Percentiles rank a stretch among this genome's conserved stretches.
phyloP scores from a whole-genome alignment of 2,797 vertebrate genomes.

The Sebastes nivosus region DNA sequence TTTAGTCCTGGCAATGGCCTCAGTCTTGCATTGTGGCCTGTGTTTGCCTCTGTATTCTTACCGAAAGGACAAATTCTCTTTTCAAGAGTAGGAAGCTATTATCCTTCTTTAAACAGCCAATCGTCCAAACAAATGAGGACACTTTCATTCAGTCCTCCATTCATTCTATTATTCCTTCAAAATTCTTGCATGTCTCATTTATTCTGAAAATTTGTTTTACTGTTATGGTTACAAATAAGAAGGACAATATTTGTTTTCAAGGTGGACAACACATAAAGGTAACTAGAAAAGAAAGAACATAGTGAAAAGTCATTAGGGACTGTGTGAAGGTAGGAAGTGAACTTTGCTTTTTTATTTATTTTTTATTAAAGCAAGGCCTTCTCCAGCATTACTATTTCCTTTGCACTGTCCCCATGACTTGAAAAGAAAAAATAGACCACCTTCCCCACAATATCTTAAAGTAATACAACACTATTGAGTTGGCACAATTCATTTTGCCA shows the following conservation, averaged over 20 bases:
- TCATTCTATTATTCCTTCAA: not conserved
- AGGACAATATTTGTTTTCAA: not conserved
- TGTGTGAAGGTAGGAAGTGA: not conserved
- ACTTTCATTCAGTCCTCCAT: not conserved
- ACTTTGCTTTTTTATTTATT: not conserved
- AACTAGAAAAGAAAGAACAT: not conserved
- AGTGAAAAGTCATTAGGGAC: too few species aligned
- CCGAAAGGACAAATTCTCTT: not conserved
- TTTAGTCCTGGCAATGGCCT: constrained; percentile 1
- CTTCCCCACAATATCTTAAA: not conserved
- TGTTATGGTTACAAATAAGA: not conserved
- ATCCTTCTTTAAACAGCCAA: not conserved
- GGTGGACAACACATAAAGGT: not conserved
- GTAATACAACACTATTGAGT: not conserved
- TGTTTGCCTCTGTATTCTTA: not conserved
- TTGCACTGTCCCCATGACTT: not conserved
- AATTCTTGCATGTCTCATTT: not conserved
- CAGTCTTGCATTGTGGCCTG: constrained; percentile 6
- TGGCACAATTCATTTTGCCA: not conserved
- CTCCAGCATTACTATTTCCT: not conserved
- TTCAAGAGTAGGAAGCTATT: constrained; percentile 26
- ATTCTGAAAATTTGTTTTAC: not conserved
- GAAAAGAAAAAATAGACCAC: not conserved
- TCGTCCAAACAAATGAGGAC: not conserved
- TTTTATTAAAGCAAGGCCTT: not conserved